Percentiles rank a stretch among this genome's conserved stretches.
Conservation (phyloP, 2,797 vertebrate species). For the Chaetodon trifasciatus region DNA sequence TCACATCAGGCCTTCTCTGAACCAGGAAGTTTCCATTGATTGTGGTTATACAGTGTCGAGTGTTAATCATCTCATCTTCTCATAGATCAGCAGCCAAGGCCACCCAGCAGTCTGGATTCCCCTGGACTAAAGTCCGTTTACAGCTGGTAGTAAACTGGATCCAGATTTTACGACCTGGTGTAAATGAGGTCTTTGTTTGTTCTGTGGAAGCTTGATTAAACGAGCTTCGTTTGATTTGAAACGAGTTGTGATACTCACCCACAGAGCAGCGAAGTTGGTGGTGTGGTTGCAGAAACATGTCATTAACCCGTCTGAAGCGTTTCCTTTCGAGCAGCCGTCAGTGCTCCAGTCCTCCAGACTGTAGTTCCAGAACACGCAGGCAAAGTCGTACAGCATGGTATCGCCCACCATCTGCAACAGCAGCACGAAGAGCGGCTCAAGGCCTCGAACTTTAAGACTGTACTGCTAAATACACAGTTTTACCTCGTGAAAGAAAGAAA, state of each 20-base stretch:
- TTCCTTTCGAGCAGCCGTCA: slow-evolving; percentile 70
- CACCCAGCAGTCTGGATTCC: too few species aligned
- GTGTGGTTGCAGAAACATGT: slow-evolving; percentile 83
- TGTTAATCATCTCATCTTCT: too few species aligned
- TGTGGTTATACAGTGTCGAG: too few species aligned
- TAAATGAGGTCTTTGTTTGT: too few species aligned
- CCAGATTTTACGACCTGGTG: too few species aligned
- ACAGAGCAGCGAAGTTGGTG: slow-evolving; percentile 85
- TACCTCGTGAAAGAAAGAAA: neutral
- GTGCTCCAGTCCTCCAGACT: slow-evolving; percentile 78
- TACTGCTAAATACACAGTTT: neutral
- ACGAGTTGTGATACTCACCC: slow-evolving; percentile 70
- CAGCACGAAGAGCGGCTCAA: neutral
- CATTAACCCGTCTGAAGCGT: neutral
- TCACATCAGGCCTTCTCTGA: too few species aligned
- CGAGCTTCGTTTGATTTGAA: too few species aligned
- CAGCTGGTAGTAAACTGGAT: too few species aligned
- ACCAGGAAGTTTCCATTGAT: too few species aligned
- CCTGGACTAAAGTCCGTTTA: too few species aligned
- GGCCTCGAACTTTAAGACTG: neutral
- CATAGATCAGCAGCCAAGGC: too few species aligned
- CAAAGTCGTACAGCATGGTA: slow-evolving; percentile 61
- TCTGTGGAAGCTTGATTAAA: too few species aligned
- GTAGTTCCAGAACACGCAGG: slow-evolving; percentile 86
- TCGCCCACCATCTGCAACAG: slow-evolving; percentile 32